phyloP scores from a whole-genome alignment of 2,888 invertebrate genomes.

The Thera obeliscata region DNA sequence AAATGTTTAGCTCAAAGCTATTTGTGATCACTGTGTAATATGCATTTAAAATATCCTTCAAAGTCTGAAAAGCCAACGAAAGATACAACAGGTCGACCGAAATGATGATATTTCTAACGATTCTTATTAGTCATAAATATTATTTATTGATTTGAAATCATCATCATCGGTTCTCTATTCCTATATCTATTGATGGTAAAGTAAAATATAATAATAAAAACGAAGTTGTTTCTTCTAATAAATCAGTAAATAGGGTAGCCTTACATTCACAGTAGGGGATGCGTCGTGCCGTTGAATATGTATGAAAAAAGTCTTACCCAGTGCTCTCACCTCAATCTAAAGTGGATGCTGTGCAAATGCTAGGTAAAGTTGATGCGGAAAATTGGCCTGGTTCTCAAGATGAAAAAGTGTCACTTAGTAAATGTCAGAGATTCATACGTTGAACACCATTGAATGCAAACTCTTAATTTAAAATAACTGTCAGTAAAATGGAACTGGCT shows the following conservation, averaged over 20 bases:
- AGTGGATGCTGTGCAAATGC: constrained; percentile 27
- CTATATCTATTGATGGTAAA: too few species aligned
- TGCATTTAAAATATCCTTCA: too few species aligned
- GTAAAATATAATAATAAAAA: neutral
- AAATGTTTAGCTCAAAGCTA: neutral
- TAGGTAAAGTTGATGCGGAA: constrained; percentile 27
- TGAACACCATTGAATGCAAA: neutral
- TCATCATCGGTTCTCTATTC: neutral
- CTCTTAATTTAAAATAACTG: constrained; percentile 5
- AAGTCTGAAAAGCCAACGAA: too few species aligned
- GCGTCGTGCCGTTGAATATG: constrained; percentile 37
- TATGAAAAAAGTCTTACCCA: constrained; percentile 31
- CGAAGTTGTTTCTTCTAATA: neutral
- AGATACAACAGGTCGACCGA: too few species aligned
- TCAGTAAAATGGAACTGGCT: neutral
- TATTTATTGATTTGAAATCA: neutral
- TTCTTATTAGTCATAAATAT: neutral
- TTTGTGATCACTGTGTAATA: neutral
- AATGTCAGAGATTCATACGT: constrained; percentile 10
- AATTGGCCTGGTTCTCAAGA: constrained; percentile 39
- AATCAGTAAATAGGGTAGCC: neutral
- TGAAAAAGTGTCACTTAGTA: constrained; percentile 20
- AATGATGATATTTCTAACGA: too few species aligned
- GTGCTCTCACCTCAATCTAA: constrained; percentile 21
- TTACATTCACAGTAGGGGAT: constrained; percentile 14